Base-by-base conservation (phyloP, 2,113 vertebrate species). In the Sapajus apella region DNA sequence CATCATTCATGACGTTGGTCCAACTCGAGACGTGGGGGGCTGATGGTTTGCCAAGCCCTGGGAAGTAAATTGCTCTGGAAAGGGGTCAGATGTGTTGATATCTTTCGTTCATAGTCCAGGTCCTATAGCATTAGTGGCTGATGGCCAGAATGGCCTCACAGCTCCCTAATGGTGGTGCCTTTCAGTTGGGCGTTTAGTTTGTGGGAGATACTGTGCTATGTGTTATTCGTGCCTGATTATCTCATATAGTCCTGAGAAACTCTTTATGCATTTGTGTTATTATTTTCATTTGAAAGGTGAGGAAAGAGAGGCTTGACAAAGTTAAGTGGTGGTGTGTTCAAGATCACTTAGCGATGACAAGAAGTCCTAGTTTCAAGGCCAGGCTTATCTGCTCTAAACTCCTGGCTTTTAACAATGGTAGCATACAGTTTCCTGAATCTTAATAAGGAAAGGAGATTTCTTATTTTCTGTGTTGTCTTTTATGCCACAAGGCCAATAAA, bases 131-230 rank as follows among this genome's bases (percentile, higher is more conserved):
- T 32, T 3, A 37, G 50, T 1, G 58, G 25, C 17, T 2, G 11
- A 27, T 5, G 13, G 47, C 20, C 37, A 0, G 5, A 21, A 0
- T 25, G 52, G 12, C 5, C 32, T 17, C 23, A 2, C 3, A 9
- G 55, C 6, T 11, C 21, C 23, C 55, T 0, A 0, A 27, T 0
- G 32, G 30, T 25, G n/a, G 10, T 12, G 1, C 2, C 0, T 32
- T 91, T 66, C 45, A 0, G 1, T 13, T n/a, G 35, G 14, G 64
- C 30, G 5, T 58, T 58, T 17, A 8, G 16, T 55, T 40, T 40
- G 16, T 23, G 30, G 45, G 50, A 35, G 47, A 47, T 70, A 27
- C 32, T 20, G 14, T 32, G 12, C 16, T 58, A 0, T 5, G 27
- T 47, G n/a, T 45, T 25, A 93, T 85, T 47, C 21, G 35, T 79